phyloP scores from a whole-genome alignment of 2,888 invertebrate genomes.

The Oconnorella tubifera region DNA sequence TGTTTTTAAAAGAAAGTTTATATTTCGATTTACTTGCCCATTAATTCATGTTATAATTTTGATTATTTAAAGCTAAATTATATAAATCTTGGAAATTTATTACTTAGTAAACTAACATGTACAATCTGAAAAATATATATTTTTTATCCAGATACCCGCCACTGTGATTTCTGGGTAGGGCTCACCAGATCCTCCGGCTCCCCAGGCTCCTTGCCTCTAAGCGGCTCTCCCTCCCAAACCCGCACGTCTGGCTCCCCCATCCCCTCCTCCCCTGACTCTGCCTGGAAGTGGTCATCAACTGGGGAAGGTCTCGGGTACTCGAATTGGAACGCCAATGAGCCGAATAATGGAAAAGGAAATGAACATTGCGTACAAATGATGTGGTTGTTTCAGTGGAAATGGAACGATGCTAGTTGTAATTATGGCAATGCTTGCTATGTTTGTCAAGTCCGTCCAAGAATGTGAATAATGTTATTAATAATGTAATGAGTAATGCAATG shows the following conservation, averaged over 20 bases:
- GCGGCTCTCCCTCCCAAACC: background rate
- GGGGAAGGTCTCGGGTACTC: slow-evolving; percentile 28
- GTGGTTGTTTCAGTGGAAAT: slow-evolving; percentile 35
- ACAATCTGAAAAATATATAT: no score
- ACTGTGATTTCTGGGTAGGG: slow-evolving; percentile 37
- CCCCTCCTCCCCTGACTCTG: slow-evolving; percentile 1
- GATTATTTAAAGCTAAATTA: no score
- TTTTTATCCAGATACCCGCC: slow-evolving; percentile 27
- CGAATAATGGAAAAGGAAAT: slow-evolving; percentile 34
- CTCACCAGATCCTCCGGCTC: slow-evolving; percentile 8
- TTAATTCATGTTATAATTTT: no score
- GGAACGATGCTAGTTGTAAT: slow-evolving; percentile 36
- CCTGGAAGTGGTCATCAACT: slow-evolving; percentile 17
- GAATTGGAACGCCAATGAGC: slow-evolving; percentile 37
- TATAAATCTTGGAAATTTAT: no score
- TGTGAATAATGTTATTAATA: no score
- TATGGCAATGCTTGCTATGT: slow-evolving; percentile 33
- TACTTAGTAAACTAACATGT: no score
- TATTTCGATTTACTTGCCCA: no score
- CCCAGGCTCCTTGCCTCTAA: background rate
- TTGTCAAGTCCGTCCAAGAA: slow-evolving; percentile 26
- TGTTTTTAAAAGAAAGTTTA: no score
- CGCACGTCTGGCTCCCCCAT: background rate
- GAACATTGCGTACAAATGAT: slow-evolving; percentile 37
- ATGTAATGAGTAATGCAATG: no score